phyloP scores from a whole-genome alignment of 2,888 invertebrate species.

The Drosophila macrothrix region DNA sequence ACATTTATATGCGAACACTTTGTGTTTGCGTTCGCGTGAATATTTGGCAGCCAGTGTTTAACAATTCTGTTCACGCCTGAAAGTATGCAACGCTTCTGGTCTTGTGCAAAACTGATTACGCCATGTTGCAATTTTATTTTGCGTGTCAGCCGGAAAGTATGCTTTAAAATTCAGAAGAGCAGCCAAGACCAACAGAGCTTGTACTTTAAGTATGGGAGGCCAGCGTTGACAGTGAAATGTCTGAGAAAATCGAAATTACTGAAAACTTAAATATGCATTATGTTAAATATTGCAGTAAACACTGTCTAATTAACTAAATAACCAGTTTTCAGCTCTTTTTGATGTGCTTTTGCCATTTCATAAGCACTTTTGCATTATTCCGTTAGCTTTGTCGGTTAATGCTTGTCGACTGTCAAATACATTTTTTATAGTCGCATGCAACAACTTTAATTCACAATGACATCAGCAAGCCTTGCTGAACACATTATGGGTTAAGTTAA shows the following conservation, averaged over 20 bases:
- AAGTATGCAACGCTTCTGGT: slow-evolving; percentile 33
- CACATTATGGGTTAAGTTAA: slow-evolving; percentile 39
- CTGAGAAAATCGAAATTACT: not conserved
- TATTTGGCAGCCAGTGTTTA: not conserved
- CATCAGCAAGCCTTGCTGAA: slow-evolving; percentile 17
- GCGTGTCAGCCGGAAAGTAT: slow-evolving; percentile 50
- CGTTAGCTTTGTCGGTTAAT: slow-evolving; percentile 8
- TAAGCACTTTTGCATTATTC: slow-evolving; percentile 6
- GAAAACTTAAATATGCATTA: not conserved
- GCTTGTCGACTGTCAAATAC: slow-evolving; percentile 23
- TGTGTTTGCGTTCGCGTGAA: slow-evolving; percentile 12
- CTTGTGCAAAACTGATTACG: not conserved
- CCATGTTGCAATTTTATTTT: not conserved
- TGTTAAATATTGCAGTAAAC: not conserved
- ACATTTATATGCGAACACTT: slow-evolving; percentile 2
- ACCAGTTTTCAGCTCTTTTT: not conserved
- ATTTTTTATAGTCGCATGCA: slow-evolving; percentile 23
- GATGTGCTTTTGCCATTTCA: not conserved
- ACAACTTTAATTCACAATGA: slow-evolving; percentile 41
- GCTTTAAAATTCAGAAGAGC: slow-evolving; percentile 19
- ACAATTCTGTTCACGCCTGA: not conserved
- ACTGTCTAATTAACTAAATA: not conserved
- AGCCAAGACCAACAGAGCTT: too few relatives aligned
- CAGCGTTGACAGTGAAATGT: slow-evolving; percentile 14
- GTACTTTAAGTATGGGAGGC: slow-evolving; percentile 2